Conservation (phyloP, 2,888 invertebrate genomes). For the Dorcus hopei region DNA sequence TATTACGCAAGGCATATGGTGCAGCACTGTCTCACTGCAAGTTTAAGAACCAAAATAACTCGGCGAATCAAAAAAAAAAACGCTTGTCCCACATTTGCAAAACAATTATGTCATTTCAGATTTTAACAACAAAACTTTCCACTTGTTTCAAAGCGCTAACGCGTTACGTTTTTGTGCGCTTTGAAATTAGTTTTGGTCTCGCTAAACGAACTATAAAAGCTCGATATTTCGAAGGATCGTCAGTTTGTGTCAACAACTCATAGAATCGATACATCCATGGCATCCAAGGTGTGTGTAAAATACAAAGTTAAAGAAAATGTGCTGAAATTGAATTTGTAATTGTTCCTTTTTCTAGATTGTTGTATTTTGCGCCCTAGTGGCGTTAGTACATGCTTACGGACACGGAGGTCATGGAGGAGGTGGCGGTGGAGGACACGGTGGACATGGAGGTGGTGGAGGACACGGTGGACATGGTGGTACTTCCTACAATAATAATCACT, state of each 20-base stretch:
- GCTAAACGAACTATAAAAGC: background rate
- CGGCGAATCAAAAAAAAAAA: too few species aligned
- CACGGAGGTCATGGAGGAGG: background rate
- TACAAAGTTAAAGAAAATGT: background rate
- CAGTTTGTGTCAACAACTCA: constrained; percentile 1
- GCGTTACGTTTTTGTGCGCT: background rate
- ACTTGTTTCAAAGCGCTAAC: background rate
- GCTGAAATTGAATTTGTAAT: background rate
- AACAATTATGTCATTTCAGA: background rate
- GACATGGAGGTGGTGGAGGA: background rate
- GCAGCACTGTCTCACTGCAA: too few species aligned
- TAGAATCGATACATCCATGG: background rate
- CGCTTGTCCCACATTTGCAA: too few species aligned
- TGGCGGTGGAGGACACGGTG: background rate
- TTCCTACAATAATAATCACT: background rate
- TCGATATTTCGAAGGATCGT: background rate
- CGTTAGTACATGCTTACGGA: background rate
- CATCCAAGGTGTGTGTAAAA: background rate
- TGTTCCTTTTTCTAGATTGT: background rate
- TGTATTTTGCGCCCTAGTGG: background rate
- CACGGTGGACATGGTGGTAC: constrained; percentile 1
- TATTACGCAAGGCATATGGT: too few species aligned
- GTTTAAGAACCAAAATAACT: too few species aligned
- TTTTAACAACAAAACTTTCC: background rate
- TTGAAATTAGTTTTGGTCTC: background rate